Percentiles rank a stretch among this genome's conserved stretches.
Conservation (phyloP, 1,140 invertebrate genomes). For the Brachystomella parvula region DNA sequence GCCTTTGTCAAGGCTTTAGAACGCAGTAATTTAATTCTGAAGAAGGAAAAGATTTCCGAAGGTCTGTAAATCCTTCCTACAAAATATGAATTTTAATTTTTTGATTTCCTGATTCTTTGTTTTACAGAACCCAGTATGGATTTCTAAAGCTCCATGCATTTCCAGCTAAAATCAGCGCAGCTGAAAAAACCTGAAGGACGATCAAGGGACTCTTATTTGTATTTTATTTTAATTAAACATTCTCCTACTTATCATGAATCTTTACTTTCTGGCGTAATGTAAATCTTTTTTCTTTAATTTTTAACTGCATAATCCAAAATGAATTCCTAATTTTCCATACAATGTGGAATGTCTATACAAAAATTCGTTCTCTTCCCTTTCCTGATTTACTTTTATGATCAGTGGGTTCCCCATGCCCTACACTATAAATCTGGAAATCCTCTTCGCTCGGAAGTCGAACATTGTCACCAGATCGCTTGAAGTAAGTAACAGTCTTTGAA, state of each 20-base stretch:
- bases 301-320: too few species aligned
- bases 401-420: too few species aligned
- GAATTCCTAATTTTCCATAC: too few species aligned
- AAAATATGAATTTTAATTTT: neutral
- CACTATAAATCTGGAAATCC: slow-evolving; percentile 31
- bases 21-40: neutral
- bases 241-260: too few species aligned
- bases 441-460: slow-evolving; percentile 32
- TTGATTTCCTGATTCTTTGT: neutral
- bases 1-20: slow-evolving; percentile 21
- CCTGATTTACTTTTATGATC: neutral
- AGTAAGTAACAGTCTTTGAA: slow-evolving; percentile 28
- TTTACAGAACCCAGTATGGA: slow-evolving; percentile 12
- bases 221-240: too few species aligned
- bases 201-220: too few species aligned
- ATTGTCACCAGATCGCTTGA: slow-evolving; percentile 25
- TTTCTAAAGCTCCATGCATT: slow-evolving; percentile 10
- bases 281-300: too few species aligned
- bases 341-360: slow-evolving; percentile 24
- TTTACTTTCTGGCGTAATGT: too few species aligned
- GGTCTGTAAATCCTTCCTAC: neutral
- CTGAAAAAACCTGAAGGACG: too few species aligned
- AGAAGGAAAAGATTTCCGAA: neutral
- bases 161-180: too few species aligned
- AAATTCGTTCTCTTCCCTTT: slow-evolving; percentile 24